Conservation (phyloP, 2,113 vertebrate species). For the Odobenus rosmarus region DNA sequence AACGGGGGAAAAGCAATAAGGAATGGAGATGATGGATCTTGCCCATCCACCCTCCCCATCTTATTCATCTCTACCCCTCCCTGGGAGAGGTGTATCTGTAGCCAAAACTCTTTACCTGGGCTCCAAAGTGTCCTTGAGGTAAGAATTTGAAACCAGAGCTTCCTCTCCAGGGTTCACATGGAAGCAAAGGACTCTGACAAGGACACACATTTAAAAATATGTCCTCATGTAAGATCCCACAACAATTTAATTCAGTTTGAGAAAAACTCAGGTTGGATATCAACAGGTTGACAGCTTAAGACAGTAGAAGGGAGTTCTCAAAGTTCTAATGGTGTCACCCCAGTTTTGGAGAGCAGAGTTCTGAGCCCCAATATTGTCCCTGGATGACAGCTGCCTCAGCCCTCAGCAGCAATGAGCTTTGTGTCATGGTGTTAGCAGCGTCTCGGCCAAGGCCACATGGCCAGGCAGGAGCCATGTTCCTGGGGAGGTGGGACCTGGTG, state of each 20-base stretch:
- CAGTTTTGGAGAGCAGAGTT: not conserved
- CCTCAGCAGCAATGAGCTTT: not conserved
- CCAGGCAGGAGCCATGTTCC: not conserved
- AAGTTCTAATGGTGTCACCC: not conserved
- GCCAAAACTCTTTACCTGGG: not conserved
- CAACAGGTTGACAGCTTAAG: not conserved
- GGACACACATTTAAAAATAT: not conserved
- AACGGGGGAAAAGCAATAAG: not conserved
- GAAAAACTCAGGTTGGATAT: not conserved
- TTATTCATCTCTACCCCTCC: not conserved
- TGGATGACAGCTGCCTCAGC: not conserved
- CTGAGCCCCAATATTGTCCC: not conserved
- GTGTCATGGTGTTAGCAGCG: not conserved
- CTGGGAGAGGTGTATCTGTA: not conserved
- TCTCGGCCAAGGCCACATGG: not conserved
- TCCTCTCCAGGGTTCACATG: not conserved
- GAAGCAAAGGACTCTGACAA: not conserved
- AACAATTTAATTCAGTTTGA: not conserved
- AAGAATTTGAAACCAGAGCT: not conserved
- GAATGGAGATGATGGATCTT: accelerated
- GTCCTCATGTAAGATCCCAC: not conserved
- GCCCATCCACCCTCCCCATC: accelerated
- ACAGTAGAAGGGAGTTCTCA: not conserved
- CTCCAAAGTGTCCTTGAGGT: not conserved
- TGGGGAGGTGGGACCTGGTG: not conserved